Evolutionary conservation across 2,797 vertebrate species (phyloP), one percentile per base, ranked within the genome.

Genomic region (Myotis pilosus): DNA sequence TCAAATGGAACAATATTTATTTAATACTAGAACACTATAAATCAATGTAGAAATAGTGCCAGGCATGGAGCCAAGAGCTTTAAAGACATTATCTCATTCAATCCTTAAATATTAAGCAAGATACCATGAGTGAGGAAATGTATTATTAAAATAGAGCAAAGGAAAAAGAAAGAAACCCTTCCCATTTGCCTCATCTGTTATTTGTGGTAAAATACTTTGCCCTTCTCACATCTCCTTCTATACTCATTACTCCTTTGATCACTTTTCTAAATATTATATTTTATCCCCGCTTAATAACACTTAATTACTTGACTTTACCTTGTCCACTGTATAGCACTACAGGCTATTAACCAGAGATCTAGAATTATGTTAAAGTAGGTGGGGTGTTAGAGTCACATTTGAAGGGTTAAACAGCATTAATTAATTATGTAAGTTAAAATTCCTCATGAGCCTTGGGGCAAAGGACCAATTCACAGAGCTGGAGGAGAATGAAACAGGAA

Each of bases 391-490:
- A 88, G 94, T 96, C 88, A 81, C 38, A 91, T 92, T 20, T 81
- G 89, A 96, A 92, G 94, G 96, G 97, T 96, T 97, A 96, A 97
- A 95, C 89, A 71, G 30, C 74, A 81, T 86, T 95, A 93, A 94
- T 93, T 96, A 97, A 96, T 94, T 96, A 94, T 95, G 90, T 76
- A 95, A 96, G 92, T 89, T 78, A 87, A 95, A 94, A 94, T 95
- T 95, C 66, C 92, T 87, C 86, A 49, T 79, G 87, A 95, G 92
- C 84, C 78, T 92, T 44, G 60, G 92, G 78, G 91, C 92, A 92
- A 95, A 96, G 84, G 91, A 91, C 60, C 89, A 87, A 96, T 85
- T 95, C 94, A 95, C 91, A 95, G 47, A 95, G 69, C 91, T 92
- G 49, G 36, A 69, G 57, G 36, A 92, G 85, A 89, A 85, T 25